Evolutionary conservation across 2,113 vertebrate genomes (phyloP).

Genomic region (Aplodontia rufa): DNA sequence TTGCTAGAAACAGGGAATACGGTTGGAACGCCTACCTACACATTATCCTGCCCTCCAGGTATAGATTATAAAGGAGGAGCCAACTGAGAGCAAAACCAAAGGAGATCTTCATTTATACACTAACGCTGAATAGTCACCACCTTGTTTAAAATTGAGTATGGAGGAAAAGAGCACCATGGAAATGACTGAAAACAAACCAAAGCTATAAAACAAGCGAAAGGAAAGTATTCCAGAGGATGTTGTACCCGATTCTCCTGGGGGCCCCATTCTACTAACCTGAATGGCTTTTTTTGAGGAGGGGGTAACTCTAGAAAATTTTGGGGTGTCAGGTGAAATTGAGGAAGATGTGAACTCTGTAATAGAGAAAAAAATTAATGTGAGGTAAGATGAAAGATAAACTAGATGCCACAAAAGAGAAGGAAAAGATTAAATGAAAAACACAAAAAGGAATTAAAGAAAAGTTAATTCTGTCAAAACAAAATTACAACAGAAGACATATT

Average conservation of each 20-base stretch:
- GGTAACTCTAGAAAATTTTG: neutral
- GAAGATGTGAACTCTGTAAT: neutral
- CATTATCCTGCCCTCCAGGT: neutral
- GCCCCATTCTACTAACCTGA: neutral
- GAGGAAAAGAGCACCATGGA: neutral
- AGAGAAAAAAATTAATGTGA: neutral
- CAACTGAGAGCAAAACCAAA: neutral
- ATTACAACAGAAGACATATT: too few relatives aligned
- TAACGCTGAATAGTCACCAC: neutral
- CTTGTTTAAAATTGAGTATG: neutral
- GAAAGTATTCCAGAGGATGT: neutral
- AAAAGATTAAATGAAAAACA: neutral
- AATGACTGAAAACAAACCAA: neutral
- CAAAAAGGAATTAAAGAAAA: neutral
- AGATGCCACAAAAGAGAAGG: neutral
- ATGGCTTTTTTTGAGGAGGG: neutral
- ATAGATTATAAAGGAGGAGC: neutral
- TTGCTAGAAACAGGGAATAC: neutral
- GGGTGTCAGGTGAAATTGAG: neutral
- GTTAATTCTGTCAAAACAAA: neutral
- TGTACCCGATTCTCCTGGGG: too few relatives aligned
- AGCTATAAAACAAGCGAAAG: neutral
- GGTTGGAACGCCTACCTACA: neutral
- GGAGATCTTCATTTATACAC: neutral
- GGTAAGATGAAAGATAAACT: neutral